Conservation (phyloP, 2,888 invertebrate genomes). For the Macrophya annulata region DNA sequence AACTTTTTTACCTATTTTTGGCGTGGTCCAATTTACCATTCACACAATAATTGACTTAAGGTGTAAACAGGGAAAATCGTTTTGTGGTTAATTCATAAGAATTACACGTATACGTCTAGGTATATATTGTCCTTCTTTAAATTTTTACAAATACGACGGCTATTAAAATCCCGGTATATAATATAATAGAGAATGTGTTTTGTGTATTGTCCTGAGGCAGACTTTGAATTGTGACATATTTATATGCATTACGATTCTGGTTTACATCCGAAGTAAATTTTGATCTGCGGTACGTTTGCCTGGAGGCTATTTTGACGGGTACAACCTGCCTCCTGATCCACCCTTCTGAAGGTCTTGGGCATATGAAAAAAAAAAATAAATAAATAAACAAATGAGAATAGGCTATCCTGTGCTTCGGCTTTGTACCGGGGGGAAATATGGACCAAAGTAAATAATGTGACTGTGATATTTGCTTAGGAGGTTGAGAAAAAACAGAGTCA, state of each 20-base stretch:
- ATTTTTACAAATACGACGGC: neutral
- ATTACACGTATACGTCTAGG: neutral
- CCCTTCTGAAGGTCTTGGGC: too few relatives aligned
- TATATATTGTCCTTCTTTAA: neutral
- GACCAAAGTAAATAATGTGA: slow-evolving; percentile 47
- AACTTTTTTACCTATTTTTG: neutral
- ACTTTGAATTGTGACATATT: neutral
- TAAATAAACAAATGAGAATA: slow-evolving; percentile 25
- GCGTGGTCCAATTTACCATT: too few relatives aligned
- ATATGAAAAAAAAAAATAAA: neutral
- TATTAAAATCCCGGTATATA: neutral
- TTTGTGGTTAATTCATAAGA: neutral
- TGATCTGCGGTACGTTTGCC: neutral
- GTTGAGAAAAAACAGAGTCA: neutral
- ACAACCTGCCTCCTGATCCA: neutral
- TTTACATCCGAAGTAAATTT: slow-evolving; percentile 21
- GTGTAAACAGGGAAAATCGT: neutral
- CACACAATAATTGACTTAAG: too few relatives aligned
- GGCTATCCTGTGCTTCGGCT: neutral
- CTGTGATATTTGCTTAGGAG: slow-evolving; percentile 47
- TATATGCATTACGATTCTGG: neutral
- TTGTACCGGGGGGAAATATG: slow-evolving; percentile 30
- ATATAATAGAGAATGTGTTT: neutral
- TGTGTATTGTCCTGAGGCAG: neutral
- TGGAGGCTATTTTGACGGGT: neutral